Evolutionary conservation across 1,140 invertebrate genomes (phyloP), one percentile per base, ranked within the genome.

Genomic region (Pantala flavescens): DNA sequence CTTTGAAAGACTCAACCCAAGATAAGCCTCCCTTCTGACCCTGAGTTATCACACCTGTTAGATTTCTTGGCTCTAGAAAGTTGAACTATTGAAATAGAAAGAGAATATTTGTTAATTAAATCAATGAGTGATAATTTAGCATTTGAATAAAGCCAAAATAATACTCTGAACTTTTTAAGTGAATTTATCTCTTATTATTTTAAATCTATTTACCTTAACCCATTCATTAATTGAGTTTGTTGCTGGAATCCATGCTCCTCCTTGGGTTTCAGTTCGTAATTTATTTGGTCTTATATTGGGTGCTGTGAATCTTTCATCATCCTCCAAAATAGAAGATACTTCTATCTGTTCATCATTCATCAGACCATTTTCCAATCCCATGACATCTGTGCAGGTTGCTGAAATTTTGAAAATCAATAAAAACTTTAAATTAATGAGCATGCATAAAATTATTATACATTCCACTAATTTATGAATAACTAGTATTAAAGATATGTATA

Each of bases 11-110:
- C 0, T 86, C 88, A 0, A 94, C 92, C 89, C 90, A 94, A 23
- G 89, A 89, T 23, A 84, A 82, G 0, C 85, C 80, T 5, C 86
- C 87, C 7, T 74, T 70, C 24, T 75, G 74, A 23, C 92, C 92
- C 81, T 90, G 90, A 0, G 91, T 94, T 21, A 87, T 85, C 16
- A 96, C 82, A 71, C 92, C 93, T 11, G 92, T 93, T 11, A 95
- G 80, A 79, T 90, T 91, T 24, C 90, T 86, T 0, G 88, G 86
- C 42, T 88, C 87, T 21, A 88, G 80, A 79, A 95, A 94, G 81
- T 95, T 89, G 80, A 95, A 90, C 85, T 92, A 76, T 19, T 81
- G 19, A 84, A 80, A 77, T 71, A 71, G 76, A 74, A 76, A 76
- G n/a, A 16, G 11, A 73, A 19, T 75, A 9, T 36, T n/a, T 2